Base-by-base conservation (phyloP, 2,113 vertebrate species). In the Periophthalmodon schlosseri region DNA sequence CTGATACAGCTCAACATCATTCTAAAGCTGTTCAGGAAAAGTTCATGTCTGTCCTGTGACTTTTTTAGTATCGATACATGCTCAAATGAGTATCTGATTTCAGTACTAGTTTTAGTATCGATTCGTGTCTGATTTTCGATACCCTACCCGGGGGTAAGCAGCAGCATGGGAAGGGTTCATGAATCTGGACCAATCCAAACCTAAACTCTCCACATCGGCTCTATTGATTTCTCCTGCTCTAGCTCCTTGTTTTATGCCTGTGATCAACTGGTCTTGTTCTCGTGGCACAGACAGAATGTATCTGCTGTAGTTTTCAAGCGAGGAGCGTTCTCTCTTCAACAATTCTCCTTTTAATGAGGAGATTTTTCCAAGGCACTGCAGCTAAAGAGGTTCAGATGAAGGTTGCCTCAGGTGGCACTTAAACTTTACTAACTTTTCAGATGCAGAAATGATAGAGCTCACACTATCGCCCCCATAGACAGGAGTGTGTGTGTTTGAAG, bases 181-280 rank as follows among this genome's bases (percentile, higher is more conserved):
- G 88, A 88, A 91, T 92, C 84, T 86, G 28, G 88, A 91, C 89
- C 84, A 88, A 91, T 92, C 87, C 86, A 92, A 91, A 77, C n/a
- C 75, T 87, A 91, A 93, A 93, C 64, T 84, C 79, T 81, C 85
- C 86, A 80, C 84, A 84, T 92, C 85, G 77, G 68, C 68, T 8
- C 21, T 88, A 93, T 91, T 87, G 92, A 93, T 93, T 92, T 88
- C 77, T 76, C 70, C 75, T 69, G 77, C 74, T 72, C 66, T 47
- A 44, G 60, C 50, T 76, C 84, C 81, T 66, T 80, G 68, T 86
- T 90, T 93, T 87, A 90, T 89, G 84, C 81, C 79, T 57, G 65
- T 68, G 83, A 89, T 84, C 76, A 70, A 28, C 78, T 67, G 75
- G 60, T 70, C 80, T 47, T 44, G 79, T 54, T 57, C 52, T 64